A percentile compares a stretch with the other conserved stretches of the same genome.
Conservation (phyloP, 2,888 invertebrate genomes). For the Drosophila siamana region DNA sequence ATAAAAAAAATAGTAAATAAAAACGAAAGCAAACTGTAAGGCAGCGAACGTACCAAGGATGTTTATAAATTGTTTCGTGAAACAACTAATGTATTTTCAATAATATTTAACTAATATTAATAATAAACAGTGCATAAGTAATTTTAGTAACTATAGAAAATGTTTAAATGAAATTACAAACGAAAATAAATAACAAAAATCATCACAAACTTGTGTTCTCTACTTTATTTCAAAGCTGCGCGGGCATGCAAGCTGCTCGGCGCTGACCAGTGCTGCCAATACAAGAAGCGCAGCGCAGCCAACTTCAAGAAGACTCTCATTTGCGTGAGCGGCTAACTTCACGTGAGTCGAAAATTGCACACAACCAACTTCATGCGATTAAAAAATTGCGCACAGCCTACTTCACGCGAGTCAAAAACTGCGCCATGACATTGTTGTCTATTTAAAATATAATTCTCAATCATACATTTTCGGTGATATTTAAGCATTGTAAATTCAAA, state of each 20-base stretch:
- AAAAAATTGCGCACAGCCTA: slow-evolving; percentile 24
- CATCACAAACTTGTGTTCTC: slow-evolving; percentile 25
- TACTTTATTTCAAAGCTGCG: slow-evolving; percentile 7
- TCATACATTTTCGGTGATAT: not conserved
- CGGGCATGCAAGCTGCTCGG: not conserved
- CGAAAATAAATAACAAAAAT: slow-evolving; percentile 76
- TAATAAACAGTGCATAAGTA: slow-evolving; percentile 81
- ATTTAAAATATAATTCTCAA: slow-evolving; percentile 1
- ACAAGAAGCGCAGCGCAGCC: slow-evolving; percentile 21
- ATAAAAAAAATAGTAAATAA: slow-evolving; percentile 47
- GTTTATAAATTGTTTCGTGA: slow-evolving; percentile 82
- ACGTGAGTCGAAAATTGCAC: not conserved
- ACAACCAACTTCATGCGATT: slow-evolving; percentile 33
- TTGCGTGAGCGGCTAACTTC: slow-evolving; percentile 4
- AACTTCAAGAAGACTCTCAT: slow-evolving; percentile 11
- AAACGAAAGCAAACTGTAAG: slow-evolving; percentile 60
- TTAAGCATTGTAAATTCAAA: not conserved
- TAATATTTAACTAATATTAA: slow-evolving; percentile 82
- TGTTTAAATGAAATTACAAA: slow-evolving; percentile 84
- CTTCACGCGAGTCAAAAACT: slow-evolving; percentile 23
- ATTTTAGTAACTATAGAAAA: slow-evolving; percentile 85
- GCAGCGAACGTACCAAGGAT: slow-evolving; percentile 81
- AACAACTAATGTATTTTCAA: slow-evolving; percentile 82
- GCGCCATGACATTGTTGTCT: slow-evolving; percentile 19
- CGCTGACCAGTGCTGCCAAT: slow-evolving; percentile 13